Base-by-base conservation (phyloP, 2,888 invertebrate genomes). In the Actias luna region DNA sequence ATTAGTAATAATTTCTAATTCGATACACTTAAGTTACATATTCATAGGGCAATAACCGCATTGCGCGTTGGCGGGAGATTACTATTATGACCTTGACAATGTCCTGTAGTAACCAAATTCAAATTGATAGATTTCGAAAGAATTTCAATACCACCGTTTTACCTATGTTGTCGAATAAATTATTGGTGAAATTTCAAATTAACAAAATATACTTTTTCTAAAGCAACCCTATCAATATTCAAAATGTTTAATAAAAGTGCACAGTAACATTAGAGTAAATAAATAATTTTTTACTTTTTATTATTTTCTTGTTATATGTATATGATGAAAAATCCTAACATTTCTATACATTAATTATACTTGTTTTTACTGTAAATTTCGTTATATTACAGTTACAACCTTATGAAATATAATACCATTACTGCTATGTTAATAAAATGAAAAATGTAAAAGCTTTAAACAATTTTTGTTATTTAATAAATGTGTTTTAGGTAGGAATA, bases 81-180 rank as follows among this genome's bases (percentile, higher is more conserved):
- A 29, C 63, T 59, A 63, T 27, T 39, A 25, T 55, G 52, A 25
- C 63, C 63, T 63, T 63, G 63, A 29, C 29, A 42, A 36, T 62
- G 39, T 55, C 63, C 63, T 59, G 36, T 59, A 50, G 52, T 59
- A 31, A 25, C 36, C 36, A 29, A 63, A 59, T 36, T 58, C 58
- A 61, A 55, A 50, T 46, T 36, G 22, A 58, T 58, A 29, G 58
- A 27, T 60, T 52, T 57, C 59, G 50, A 61, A 39, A 58, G 18
- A 64, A 61, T 58, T 61, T 61, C 58, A 61, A 64, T 50, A 36
- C 52, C 52, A 25, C 22, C 27, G 14, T 29, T 55, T 29, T 29
- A 29, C n/a, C 29, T 42, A 50, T 0, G 10, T 22, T 46, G 46
- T 50, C 25, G 8, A 22, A 50, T 22, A 50, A 50, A 25, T 50